Percentiles rank a stretch among this genome's conserved stretches.
Conservation (phyloP, 2,888 invertebrate genomes). For the Mythimna lalbum region DNA sequence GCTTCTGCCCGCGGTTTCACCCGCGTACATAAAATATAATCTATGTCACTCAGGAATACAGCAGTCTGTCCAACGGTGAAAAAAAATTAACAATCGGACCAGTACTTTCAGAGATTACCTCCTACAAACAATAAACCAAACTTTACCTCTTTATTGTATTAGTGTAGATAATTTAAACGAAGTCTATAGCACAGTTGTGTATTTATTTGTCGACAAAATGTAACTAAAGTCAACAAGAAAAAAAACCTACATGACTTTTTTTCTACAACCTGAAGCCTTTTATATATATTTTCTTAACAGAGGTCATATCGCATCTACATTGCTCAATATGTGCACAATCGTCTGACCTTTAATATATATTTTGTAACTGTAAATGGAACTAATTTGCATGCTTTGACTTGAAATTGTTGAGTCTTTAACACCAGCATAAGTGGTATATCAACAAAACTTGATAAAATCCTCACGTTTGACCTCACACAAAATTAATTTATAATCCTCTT, state of each 20-base stretch:
- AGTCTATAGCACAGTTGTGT: neutral
- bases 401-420: conserved; percentile 13
- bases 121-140: too few species aligned
- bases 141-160: too few species aligned
- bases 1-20: too few species aligned
- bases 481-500: neutral
- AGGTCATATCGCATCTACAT: conserved; percentile 39
- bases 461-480: neutral
- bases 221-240: neutral
- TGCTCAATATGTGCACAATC: conserved; percentile 42
- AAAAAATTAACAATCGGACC: too few species aligned
- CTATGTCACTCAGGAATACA: too few species aligned
- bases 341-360: conserved; percentile 49
- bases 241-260: neutral
- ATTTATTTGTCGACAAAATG: neutral
- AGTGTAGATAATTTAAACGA: neutral
- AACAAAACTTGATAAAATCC: neutral
- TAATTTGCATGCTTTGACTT: conserved; percentile 39
- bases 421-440: neutral
- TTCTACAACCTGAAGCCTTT: neutral
- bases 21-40: too few species aligned
- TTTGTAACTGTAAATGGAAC: conserved; percentile 40
- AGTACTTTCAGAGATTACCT: too few species aligned
- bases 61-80: too few species aligned
- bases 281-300: conserved; percentile 12